Evolutionary conservation across 2,113 vertebrate species (phyloP), one percentile per base, ranked within the genome.

Genomic region (Hippopotamus amphibius): DNA sequence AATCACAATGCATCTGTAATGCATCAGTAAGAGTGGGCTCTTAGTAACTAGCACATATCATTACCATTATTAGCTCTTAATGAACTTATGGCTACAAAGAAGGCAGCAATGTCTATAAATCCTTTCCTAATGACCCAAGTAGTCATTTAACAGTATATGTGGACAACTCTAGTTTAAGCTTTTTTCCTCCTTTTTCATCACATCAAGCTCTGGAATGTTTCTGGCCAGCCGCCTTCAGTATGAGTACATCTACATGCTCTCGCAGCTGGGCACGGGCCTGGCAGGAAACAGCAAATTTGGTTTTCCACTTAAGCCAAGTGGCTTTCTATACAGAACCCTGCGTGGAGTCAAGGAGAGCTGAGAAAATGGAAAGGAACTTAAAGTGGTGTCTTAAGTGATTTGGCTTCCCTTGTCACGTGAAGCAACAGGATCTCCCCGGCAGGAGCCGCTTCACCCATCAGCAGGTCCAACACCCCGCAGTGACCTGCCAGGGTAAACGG

Each of bases 321-420:
- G 17, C 21, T 87, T 96, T 87, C 63, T 86, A 71, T 48, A 89
- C 3, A 71, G 89, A 96, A 72, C 17, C 59, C 43, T 16, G 5
- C 48, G 24, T 86, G 22, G 71, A 90, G 66, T 74, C 93, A 85
- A 91, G n/a, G 55, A 84, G 59, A 66, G 48, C 37, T 85, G 63
- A 89, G 76, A 71, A 96, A 96, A 72, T 53, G 46, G 79, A 93
- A 91, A 92, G 68, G 43, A 79, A 83, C 61, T 71, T 80, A 74
- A 74, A 94, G 71, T 41, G 11, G 26, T 71, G 2, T 80, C 68
- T 68, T 90, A 69, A 86, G 41, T 63, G 76, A 94, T 81, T 66
- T 77, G n/a, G 41, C 80, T 88, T 83, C 48, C 63, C 61, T 65
- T 82, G 11, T 57, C 86, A 87, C 72, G 55, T 1, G 13, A 88